A percentile compares a stretch with the other conserved stretches of the same genome.
Conservation (phyloP, 2,113 vertebrate genomes). For the Leptodactylus fuscus region DNA sequence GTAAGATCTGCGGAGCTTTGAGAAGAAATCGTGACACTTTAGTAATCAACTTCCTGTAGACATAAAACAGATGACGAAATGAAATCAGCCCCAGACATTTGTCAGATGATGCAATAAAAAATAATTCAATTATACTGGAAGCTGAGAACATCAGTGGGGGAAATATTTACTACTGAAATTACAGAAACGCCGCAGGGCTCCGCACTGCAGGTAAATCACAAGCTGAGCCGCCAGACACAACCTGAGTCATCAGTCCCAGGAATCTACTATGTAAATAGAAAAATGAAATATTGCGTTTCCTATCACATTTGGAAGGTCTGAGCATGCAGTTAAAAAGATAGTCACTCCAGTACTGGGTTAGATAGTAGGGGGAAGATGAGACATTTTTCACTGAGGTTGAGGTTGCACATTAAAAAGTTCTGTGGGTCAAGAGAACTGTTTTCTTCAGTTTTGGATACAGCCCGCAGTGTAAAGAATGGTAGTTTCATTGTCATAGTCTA, state of each 20-base stretch:
- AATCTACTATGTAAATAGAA: neutral
- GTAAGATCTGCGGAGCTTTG: constrained; percentile 62
- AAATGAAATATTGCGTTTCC: neutral
- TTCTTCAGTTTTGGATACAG: neutral
- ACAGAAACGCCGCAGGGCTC: neutral
- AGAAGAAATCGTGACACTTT: constrained; percentile 60
- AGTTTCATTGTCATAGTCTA: neutral
- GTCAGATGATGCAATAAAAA: neutral
- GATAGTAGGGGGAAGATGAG: neutral
- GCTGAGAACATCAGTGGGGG: neutral
- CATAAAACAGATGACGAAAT: neutral
- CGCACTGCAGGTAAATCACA: neutral
- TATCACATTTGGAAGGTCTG: neutral
- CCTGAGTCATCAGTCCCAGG: neutral
- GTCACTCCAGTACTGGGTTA: too few species aligned
- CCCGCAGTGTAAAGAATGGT: neutral
- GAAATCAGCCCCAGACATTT: neutral
- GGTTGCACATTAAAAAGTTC: too few species aligned
- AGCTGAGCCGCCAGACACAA: neutral
- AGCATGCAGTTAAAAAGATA: neutral
- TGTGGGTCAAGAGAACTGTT: too few species aligned
- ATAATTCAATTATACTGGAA: neutral
- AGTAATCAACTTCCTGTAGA: constrained; percentile 60
- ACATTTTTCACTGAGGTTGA: neutral
- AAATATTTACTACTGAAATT: neutral